Evolutionary conservation across 2,888 invertebrate genomes (phyloP).

Genomic region (Branchellion lobata): DNA sequence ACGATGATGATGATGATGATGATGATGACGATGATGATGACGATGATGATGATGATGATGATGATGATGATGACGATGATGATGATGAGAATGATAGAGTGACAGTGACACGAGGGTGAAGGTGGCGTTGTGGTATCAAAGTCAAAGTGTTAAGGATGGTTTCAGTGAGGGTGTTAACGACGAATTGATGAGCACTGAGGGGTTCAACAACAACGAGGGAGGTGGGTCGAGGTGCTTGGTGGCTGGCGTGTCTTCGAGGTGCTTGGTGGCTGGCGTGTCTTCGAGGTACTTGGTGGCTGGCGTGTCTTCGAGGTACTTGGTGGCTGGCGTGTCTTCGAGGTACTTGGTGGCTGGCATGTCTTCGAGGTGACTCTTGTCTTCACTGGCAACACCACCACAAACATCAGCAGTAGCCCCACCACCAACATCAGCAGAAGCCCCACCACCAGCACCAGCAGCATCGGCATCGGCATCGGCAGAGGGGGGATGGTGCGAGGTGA

Average conservation of each 20-base stretch:
- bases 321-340: neutral
- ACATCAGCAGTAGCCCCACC: neutral
- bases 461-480: no score
- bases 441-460: neutral
- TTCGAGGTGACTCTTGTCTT: neutral
- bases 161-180: neutral
- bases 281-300: no score
- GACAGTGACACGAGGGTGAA: neutral
- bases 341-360: neutral
- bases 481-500: neutral
- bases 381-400: neutral
- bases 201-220: no score
- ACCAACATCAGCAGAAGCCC: neutral
- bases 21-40: neutral
- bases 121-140: neutral
- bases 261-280: no score
- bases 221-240: no score
- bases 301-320: no score
- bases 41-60: slow-evolving; percentile 2
- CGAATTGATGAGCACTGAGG: no score
- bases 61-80: neutral
- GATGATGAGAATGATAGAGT: neutral
- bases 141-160: neutral
- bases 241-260: no score
- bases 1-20: neutral